Evolutionary conservation across 2,888 invertebrate species (phyloP), one percentile per base, ranked within the genome.

Genomic region (Pharmacophagus antenor): DNA sequence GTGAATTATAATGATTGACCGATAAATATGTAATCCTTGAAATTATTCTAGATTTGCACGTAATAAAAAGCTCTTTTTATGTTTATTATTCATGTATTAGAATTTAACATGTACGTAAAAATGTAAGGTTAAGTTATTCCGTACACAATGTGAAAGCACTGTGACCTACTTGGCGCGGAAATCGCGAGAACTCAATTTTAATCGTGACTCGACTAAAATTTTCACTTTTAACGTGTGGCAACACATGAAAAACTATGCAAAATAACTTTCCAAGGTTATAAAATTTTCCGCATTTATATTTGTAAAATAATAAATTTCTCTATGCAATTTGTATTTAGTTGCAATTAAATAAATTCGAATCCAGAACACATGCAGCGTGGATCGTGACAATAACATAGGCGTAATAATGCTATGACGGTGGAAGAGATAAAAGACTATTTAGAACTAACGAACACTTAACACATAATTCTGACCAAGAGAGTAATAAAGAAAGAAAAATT

Each of bases 181-280:
- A 69, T 37, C 49, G 44, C 49, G 41, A 31, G 23, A 54, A 50
- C 44, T 54, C 68, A 68, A 70, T 71, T 66, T 63, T 65, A 64
- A 64, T 67, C 72, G 72, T 71, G 72, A 71, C 68, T 62, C 57
- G 70, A 69, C 69, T 71, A 17, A 57, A 55, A 57, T 57, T 61
- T 61, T 56, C 57, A 58, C 62, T 53, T 62, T 58, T 55, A 57
- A 48, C 46, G 46, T 46, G 23, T 52, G 15, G 37, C 18, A n/a
- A 17, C 47, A 52, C 37, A 52, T 20, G 25, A 37, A 47, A 18
- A 58, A 4, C 47, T 47, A 52, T 57, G 25, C 7, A 7, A 37
- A 47, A 52, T 50, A 8, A 47, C 22, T 10, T 51, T 15, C 15
- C 15, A 41, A 1, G 41, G 15, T 41, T 15, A 41, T 15, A 41